phyloP scores from a whole-genome alignment of 2,113 vertebrate genomes.

The Copsychus sechellarum region DNA sequence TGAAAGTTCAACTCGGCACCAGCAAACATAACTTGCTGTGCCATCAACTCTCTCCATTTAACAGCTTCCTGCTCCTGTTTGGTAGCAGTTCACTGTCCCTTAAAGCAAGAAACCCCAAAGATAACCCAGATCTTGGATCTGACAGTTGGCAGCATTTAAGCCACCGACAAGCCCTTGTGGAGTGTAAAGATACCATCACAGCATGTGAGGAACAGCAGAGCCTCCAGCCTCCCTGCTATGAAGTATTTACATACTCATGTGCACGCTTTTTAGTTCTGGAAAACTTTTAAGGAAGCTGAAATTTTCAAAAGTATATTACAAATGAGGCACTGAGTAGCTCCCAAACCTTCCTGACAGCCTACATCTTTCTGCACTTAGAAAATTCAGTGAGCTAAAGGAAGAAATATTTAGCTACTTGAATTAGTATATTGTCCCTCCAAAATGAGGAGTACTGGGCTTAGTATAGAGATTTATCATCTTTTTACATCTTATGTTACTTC shows the following conservation, averaged over 20 bases:
- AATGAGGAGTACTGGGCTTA: not conserved
- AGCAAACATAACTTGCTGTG: not conserved
- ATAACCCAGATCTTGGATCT: not conserved
- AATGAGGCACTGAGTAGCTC: not conserved
- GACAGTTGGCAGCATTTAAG: not conserved
- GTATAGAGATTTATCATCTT: not conserved
- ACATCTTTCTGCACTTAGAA: not conserved
- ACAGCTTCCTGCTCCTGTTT: not conserved
- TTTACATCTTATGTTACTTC: not conserved
- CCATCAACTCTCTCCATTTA: not conserved
- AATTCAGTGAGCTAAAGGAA: not conserved
- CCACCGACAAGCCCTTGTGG: not conserved
- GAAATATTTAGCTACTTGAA: not conserved
- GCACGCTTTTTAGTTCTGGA: not conserved
- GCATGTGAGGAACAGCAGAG: not conserved
- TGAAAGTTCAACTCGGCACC: not conserved
- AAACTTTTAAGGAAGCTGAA: not conserved
- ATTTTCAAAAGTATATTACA: not conserved
- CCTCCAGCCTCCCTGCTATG: not conserved
- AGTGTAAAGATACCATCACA: not conserved
- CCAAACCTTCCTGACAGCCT: not conserved
- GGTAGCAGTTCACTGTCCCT: not conserved
- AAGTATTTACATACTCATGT: rapidly evolving
- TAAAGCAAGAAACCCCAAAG: not conserved
- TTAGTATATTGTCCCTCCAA: not conserved